phyloP scores from a whole-genome alignment of 2,797 vertebrate species.

The Peromyscus attwateri region DNA sequence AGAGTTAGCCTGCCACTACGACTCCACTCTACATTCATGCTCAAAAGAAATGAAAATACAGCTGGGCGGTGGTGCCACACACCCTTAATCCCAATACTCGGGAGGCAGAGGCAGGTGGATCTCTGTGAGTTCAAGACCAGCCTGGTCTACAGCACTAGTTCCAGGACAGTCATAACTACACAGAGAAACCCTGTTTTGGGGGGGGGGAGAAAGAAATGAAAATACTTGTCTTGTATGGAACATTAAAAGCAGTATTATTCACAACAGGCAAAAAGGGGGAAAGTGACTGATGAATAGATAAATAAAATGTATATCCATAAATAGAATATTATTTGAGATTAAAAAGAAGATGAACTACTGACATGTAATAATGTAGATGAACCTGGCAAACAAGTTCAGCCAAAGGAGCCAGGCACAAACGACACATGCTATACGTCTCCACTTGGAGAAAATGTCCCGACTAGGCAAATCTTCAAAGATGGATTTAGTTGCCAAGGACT shows the following conservation, averaged over 20 bases:
- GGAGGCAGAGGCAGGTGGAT: neutral
- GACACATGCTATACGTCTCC: accelerated
- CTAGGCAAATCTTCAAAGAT: too few relatives aligned
- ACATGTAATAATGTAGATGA: neutral
- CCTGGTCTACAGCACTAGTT: neutral
- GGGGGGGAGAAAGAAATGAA: neutral
- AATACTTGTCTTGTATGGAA: neutral
- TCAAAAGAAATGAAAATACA: neutral
- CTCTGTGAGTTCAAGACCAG: neutral
- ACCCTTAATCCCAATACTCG: too few relatives aligned
- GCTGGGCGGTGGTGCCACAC: neutral
- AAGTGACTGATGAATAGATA: neutral
- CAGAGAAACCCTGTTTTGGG: neutral
- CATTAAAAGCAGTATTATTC: neutral
- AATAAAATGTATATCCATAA: neutral
- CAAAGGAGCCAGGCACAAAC: neutral
- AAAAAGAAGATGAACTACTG: neutral
- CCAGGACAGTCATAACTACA: neutral
- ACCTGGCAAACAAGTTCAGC: neutral
- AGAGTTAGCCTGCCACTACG: neutral
- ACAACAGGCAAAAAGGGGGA: too few relatives aligned
- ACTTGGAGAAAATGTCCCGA: neutral
- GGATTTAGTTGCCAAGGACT: neutral
- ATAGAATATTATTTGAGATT: too few relatives aligned
- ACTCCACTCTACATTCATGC: too few relatives aligned